Evolutionary conservation across 2,113 vertebrate species (phyloP).

Genomic region (Bungarus multicinctus): DNA sequence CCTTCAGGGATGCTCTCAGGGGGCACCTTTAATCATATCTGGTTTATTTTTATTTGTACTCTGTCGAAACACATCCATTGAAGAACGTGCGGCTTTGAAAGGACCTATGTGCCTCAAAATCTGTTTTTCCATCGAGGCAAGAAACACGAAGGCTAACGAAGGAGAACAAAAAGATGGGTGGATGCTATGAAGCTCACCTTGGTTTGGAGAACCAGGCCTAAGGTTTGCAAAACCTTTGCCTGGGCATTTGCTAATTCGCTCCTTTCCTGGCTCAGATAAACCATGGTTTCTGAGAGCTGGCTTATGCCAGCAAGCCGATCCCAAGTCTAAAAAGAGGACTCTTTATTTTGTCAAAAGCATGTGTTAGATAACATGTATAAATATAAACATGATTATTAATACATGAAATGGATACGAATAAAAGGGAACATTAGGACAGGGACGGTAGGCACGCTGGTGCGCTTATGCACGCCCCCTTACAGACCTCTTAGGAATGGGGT

Average conservation of each 20-base stretch:
- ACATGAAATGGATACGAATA: no score
- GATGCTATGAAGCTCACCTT: background rate
- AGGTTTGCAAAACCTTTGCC: background rate
- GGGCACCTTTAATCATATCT: background rate
- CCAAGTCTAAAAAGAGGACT: background rate
- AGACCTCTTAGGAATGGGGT: no score
- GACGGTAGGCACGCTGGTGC: no score
- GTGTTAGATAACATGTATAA: no score
- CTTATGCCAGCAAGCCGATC: no score
- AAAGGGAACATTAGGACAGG: no score
- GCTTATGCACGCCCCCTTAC: no score
- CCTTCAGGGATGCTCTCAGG: background rate
- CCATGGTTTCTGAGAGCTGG: no score
- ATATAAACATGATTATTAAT: no score
- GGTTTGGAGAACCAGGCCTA: background rate
- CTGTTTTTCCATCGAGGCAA: background rate
- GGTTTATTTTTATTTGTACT: background rate
- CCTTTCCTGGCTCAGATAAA: background rate
- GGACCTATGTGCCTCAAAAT: background rate
- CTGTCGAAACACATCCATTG: background rate
- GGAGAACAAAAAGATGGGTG: background rate
- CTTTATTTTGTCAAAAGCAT: no score
- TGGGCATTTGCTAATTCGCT: background rate
- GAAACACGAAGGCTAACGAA: background rate
- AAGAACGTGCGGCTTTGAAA: background rate